phyloP scores from a whole-genome alignment of 2,113 vertebrate genomes.

The Strix aluco region DNA sequence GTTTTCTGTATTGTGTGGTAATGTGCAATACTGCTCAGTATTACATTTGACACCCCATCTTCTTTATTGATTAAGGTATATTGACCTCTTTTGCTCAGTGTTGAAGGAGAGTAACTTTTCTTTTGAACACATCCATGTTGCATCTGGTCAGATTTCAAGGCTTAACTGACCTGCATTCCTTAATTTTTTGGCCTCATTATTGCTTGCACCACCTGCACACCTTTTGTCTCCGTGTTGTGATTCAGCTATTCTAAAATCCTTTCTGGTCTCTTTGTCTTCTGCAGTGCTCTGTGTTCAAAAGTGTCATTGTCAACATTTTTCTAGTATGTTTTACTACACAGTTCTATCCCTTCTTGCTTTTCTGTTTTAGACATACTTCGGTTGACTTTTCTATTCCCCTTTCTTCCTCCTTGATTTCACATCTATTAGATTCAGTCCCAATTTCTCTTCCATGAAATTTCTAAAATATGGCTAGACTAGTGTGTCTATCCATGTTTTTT shows the following conservation, averaged over 20 bases:
- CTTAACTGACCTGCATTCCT: background rate
- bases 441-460: background rate
- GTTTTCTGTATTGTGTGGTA: background rate
- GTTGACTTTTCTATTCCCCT: background rate
- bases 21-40: background rate
- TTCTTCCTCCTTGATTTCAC: background rate
- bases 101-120: constrained; percentile 5
- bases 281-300: background rate
- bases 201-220: background rate
- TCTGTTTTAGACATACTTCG: background rate
- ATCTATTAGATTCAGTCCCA: background rate
- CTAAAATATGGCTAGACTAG: background rate
- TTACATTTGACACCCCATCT: background rate
- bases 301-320: background rate
- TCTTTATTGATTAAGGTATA: background rate
- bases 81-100: background rate
- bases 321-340: background rate
- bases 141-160: constrained; percentile 12
- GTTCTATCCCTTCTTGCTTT: background rate
- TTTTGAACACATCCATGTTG: background rate
- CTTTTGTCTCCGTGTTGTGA: background rate
- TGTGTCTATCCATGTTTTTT: background rate
- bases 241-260: background rate
- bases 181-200: background rate
- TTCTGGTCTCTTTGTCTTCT: background rate